These are phyloP conservation scores for Sigmodon hispidus DNA, from an alignment of 2,113 vertebrate genomes.

Conservation along the genomic window DNA sequence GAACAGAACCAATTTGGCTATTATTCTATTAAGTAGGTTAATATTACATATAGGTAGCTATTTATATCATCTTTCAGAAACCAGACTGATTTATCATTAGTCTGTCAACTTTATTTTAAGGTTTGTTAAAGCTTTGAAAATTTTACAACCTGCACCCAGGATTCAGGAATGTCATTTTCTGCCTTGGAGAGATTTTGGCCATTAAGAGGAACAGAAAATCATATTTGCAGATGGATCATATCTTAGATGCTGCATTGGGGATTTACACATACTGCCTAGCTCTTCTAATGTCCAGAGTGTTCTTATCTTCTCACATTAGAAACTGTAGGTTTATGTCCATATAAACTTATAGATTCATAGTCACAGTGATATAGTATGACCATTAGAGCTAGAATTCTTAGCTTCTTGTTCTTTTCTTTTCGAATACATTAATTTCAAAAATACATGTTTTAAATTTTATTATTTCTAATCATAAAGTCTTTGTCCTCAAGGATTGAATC, in stretches of 20 bases:
- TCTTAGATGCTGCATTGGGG: not conserved
- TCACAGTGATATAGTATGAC: no score
- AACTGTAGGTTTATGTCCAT: not conserved
- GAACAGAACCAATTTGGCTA: not conserved
- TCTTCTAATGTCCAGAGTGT: not conserved
- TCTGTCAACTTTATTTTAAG: not conserved
- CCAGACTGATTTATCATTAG: not conserved
- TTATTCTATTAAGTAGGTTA: conserved; percentile 1
- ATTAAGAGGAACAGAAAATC: not conserved
- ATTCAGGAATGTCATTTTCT: not conserved
- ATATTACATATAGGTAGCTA: not conserved
- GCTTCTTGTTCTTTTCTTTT: not conserved
- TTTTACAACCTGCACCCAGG: not conserved
- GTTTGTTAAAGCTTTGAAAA: not conserved
- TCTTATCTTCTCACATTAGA: not conserved
- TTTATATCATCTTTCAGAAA: not conserved
- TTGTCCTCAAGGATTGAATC: not conserved
- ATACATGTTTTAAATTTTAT: not conserved
- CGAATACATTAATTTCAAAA: not conserved
- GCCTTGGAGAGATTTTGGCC: not conserved
- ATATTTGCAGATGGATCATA: not conserved
- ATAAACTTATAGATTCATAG: not conserved
- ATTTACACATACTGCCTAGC: not conserved
- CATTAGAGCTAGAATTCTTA: not conserved
- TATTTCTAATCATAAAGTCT: not conserved